Evolutionary conservation across 2,888 invertebrate species (phyloP).

Genomic region (Venusia cambrica): DNA sequence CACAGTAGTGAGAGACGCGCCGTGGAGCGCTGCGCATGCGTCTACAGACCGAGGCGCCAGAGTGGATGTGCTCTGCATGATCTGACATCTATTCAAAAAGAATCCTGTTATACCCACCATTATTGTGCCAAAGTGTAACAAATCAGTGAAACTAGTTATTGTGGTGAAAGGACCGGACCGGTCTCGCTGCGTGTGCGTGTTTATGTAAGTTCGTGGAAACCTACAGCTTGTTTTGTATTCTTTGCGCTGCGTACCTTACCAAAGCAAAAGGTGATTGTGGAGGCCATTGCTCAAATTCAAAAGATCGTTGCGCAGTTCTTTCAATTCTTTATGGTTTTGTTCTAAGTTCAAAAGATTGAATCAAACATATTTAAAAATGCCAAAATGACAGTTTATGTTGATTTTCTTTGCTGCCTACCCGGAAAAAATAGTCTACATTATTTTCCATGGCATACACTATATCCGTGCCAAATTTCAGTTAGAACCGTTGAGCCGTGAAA

Average conservation of each 20-base stretch:
- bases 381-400: too few relatives aligned
- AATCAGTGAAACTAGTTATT: slow-evolving; percentile 40
- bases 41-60: slow-evolving; percentile 33
- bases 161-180: slow-evolving; percentile 53
- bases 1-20: slow-evolving; percentile 64
- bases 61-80: slow-evolving; percentile 16
- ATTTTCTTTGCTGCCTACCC: too few relatives aligned
- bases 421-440: too few relatives aligned
- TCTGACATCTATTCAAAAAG: slow-evolving; percentile 20
- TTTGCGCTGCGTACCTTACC: slow-evolving; percentile 20
- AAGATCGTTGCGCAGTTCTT: slow-evolving; percentile 14
- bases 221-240: slow-evolving; percentile 38
- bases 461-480: too few relatives aligned
- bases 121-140: slow-evolving; percentile 49
- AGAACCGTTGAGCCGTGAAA: too few relatives aligned
- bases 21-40: slow-evolving; percentile 69
- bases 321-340: slow-evolving; percentile 24
- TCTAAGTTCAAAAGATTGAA: slow-evolving; percentile 23
- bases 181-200: slow-evolving; percentile 35
- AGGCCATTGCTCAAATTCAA: slow-evolving; percentile 18
- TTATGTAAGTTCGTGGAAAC: slow-evolving; percentile 61
- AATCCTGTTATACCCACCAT: slow-evolving; percentile 29
- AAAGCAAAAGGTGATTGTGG: slow-evolving; percentile 21
- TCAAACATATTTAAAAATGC: too few relatives aligned
- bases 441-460: too few relatives aligned